phyloP scores from a whole-genome alignment of 2,888 invertebrate genomes.

The Gisinianus flammeolus region DNA sequence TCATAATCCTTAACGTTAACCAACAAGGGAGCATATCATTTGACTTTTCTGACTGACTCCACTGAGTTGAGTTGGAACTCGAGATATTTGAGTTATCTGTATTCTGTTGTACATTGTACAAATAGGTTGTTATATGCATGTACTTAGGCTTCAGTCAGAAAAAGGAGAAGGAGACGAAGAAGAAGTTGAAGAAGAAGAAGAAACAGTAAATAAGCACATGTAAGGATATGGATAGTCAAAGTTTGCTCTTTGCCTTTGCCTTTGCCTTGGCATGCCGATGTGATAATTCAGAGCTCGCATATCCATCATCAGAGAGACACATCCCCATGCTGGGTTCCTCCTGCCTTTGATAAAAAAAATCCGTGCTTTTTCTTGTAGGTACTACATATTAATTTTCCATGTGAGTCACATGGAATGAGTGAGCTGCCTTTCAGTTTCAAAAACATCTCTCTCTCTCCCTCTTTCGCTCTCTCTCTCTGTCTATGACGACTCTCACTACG shows the following conservation, averaged over 20 bases:
- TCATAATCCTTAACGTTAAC: neutral
- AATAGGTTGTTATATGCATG: neutral
- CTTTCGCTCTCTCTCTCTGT: neutral
- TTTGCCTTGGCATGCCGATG: conserved; percentile 44
- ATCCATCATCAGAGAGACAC: conserved; percentile 56
- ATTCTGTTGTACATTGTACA: neutral
- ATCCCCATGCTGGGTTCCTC: conserved; percentile 52
- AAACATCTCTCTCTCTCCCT: neutral
- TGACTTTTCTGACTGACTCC: neutral
- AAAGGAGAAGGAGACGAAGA: neutral
- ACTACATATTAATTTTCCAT: conserved; percentile 42
- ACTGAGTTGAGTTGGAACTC: too few species aligned
- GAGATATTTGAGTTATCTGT: too few species aligned
- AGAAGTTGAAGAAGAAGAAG: neutral
- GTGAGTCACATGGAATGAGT: conserved; percentile 9
- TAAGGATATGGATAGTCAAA: neutral
- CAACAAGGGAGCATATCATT: neutral
- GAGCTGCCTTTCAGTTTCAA: neutral
- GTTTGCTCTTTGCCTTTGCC: conserved; percentile 17
- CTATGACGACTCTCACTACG: neutral
- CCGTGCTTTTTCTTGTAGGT: conserved; percentile 36
- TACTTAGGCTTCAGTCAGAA: neutral
- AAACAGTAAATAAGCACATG: conserved; percentile 16
- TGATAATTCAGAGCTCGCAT: conserved; percentile 55
- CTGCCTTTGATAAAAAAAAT: conserved; percentile 49